A percentile compares a stretch with the other conserved stretches of the same genome.
phyloP scores from a whole-genome alignment of 2,797 vertebrate species.

The Chelidonichthys spinosus region DNA sequence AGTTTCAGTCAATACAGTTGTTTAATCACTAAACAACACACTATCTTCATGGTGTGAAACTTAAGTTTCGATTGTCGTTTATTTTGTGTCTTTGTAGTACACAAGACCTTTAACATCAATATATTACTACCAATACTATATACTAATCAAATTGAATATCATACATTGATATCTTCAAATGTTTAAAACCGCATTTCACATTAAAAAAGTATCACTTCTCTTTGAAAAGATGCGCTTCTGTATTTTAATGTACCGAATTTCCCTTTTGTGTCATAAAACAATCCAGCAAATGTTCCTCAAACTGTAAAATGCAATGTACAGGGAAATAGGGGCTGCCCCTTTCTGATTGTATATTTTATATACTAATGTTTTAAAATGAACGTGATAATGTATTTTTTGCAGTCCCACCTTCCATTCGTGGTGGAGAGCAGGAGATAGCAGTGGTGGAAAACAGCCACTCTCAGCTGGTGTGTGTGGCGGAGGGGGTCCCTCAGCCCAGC shows the following conservation, averaged over 20 bases:
- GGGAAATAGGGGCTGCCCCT: neutral
- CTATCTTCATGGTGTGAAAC: neutral
- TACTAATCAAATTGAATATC: neutral
- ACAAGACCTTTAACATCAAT: neutral
- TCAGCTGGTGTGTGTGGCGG: conserved; percentile 87
- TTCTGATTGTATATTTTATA: neutral
- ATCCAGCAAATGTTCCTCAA: neutral
- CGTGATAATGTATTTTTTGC: neutral
- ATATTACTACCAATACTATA: neutral
- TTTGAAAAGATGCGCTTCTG: neutral
- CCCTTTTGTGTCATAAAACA: neutral
- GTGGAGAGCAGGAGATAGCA: conserved; percentile 72
- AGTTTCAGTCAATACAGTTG: conserved; percentile 12
- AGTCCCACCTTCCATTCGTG: conserved; percentile 94
- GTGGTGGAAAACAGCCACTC: conserved; percentile 86
- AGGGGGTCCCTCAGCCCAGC: conserved; percentile 90
- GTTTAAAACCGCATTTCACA: neutral
- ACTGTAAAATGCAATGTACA: neutral
- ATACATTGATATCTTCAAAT: neutral
- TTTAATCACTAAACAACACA: neutral
- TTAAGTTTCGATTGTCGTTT: neutral
- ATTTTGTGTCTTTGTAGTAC: neutral
- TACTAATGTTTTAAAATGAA: neutral
- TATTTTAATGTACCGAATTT: neutral
- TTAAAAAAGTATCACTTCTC: neutral